Conservation (phyloP, 2,888 invertebrate genomes). For the Helicoverpa assulta region DNA sequence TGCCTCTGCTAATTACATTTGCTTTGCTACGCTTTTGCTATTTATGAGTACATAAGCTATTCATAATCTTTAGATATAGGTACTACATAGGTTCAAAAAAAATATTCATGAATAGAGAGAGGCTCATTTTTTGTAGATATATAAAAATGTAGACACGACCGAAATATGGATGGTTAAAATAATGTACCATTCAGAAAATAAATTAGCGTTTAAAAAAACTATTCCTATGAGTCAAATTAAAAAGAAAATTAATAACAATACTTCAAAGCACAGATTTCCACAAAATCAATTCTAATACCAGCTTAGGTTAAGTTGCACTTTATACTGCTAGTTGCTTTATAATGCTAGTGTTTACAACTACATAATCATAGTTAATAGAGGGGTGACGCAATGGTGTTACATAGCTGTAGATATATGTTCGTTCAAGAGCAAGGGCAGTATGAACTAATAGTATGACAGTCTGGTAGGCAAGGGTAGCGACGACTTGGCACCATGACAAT, state of each 20-base stretch:
- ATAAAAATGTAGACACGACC: too few species aligned
- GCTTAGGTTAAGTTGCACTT: not conserved
- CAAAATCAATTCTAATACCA: not conserved
- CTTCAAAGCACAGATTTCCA: not conserved
- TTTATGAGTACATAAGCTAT: not conserved
- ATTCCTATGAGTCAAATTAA: too few species aligned
- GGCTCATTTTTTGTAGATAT: too few species aligned
- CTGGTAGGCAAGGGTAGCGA: conserved; percentile 23
- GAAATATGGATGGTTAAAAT: too few species aligned
- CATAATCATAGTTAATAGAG: not conserved
- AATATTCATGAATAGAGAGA: not conserved
- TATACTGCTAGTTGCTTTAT: not conserved
- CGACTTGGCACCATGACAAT: conserved; percentile 42
- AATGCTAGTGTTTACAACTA: not conserved
- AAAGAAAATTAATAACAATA: too few species aligned
- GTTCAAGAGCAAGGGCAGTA: conserved; percentile 44
- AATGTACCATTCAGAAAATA: too few species aligned
- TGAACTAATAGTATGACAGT: conserved; percentile 3
- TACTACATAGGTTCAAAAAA: not conserved
- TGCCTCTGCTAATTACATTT: conserved; percentile 18
- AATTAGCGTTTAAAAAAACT: too few species aligned
- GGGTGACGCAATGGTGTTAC: conserved; percentile 14
- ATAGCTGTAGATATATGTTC: not conserved
- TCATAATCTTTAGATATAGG: not conserved
- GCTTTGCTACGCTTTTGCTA: conserved; percentile 3